Evolutionary conservation across 2,113 vertebrate genomes (phyloP), one percentile per base, ranked within the genome.

Genomic region (Pyrgilauda ruficollis): DNA sequence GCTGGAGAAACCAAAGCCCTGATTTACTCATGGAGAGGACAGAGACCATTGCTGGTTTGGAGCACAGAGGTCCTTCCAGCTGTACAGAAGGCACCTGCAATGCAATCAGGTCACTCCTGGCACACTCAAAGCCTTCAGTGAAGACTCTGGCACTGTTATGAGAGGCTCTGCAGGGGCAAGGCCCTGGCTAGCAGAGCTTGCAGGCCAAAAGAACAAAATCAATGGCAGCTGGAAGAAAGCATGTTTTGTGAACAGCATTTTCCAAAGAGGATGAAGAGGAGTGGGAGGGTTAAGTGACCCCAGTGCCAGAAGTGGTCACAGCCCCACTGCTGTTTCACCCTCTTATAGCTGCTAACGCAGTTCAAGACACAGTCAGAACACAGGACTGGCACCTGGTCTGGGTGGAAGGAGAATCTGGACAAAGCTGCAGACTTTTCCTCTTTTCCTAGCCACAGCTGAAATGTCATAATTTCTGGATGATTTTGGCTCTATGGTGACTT

Each of bases 91-190:
- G 12, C 37, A 33, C 55, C 27, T 85, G 39, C 13, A 49, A 24
- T 24, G n/a, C 53, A 39, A 21, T 15, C 6, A 4, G 53, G 30
- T 55, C 33, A 23, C 61, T 68, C 35, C 33, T 55, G 53, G 53
- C 4, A 3, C 18, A 12, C 37, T 58, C 1, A 1, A 67, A 63
- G 31, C 37, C 61, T 37, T 39, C 63, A 55, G 15, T 22, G 49
- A 56, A 89, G 73, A 47, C 26, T 30, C 27, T 33, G n/a, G 44
- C 47, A 74, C 41, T 1, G 3, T 27, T 27, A 26, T 0, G 0
- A 16, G 31, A 77, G 31, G 44, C 23, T 28, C 27, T 39, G 49
- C 30, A 18, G 9, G 13, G 27, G 15, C 30, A 70, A 62, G 66
- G 12, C n/a, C 17, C 31, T 64, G 37, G 47, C 33, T 21, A 18